Evolutionary conservation across 2,113 vertebrate species (phyloP), one percentile per base, ranked within the genome.

Genomic region (Xiphias gladius): DNA sequence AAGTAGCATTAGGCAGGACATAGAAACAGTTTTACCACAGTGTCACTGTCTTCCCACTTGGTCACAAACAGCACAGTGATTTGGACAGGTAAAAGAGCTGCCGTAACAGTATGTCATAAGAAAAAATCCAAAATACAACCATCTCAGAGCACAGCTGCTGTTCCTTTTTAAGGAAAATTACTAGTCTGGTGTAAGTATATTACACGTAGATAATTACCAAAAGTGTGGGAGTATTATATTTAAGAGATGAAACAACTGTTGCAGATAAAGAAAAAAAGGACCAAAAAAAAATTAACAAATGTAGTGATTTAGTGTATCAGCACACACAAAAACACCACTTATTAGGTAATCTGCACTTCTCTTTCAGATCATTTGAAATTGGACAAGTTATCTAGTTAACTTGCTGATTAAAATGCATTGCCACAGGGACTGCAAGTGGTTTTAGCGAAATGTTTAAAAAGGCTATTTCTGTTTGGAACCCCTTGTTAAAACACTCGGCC

Each of bases 401-500:
- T 48, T 72, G 41, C 17, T 61, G 69, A 79, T 79, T 50, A 78
- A 83, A 80, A 72, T 74, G 28, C 35, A 73, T 70, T 4, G 30
- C 75, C 57, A 64, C 16, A 20, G 35, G 79, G 22, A 85, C 14
- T 20, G 58, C 30, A 64, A 68, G 22, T 37, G 24, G 43, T 57
- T 80, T 76, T n/a, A 65, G 54, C 16, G 22, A 65, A 73, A 37
- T 71, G n/a, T 82, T 87, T 64, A 64, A 73, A 80, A 80, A 30
- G 8, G 26, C 28, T 62, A 4, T 80, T 65, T 79, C 19, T 32
- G 50, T 50, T 17, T 24, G 30, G n/a, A 62, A 7, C 26, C 48
- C 26, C n/a, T 26, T 20, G 48, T 64, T 75, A 37, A 77, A 76
- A 61, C 52, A 57, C 66, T 64, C 73, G 46, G 46, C 57, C 3